phyloP scores from a whole-genome alignment of 2,888 invertebrate genomes.

The Lasius fuliginosus region DNA sequence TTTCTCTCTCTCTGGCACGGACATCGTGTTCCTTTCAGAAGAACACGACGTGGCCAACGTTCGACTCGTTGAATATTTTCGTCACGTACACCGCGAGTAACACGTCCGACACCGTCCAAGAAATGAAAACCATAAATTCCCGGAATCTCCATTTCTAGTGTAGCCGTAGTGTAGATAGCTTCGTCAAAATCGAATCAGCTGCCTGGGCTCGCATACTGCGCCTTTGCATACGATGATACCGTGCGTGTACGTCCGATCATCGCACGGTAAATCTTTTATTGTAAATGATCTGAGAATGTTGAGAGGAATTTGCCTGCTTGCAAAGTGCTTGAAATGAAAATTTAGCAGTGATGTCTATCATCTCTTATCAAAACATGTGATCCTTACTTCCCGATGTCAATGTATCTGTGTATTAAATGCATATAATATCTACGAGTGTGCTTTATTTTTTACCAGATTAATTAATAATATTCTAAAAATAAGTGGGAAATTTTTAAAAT shows the following conservation, averaged over 20 bases:
- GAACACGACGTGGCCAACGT: slow-evolving; percentile 43
- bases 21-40: slow-evolving; percentile 28
- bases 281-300: neutral
- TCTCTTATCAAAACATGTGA: neutral
- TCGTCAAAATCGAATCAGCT: slow-evolving; percentile 74
- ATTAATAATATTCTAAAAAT: neutral
- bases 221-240: slow-evolving; percentile 7
- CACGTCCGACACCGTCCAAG: slow-evolving; percentile 72
- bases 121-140: slow-evolving; percentile 81
- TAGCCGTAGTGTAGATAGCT: slow-evolving; percentile 52
- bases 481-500: no score
- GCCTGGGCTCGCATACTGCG: neutral
- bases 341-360: neutral
- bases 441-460: neutral
- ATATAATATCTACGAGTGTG: neutral
- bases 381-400: neutral
- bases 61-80: slow-evolving; percentile 72
- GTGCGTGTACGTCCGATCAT: slow-evolving; percentile 11
- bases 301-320: neutral
- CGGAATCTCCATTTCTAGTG: slow-evolving; percentile 68
- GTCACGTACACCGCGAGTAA: slow-evolving; percentile 74
- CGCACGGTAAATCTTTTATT: neutral
- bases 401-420: neutral
- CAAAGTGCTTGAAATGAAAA: neutral
- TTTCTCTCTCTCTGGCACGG: neutral